phyloP scores from a whole-genome alignment of 2,797 vertebrate genomes.

The Parambassis ranga region DNA sequence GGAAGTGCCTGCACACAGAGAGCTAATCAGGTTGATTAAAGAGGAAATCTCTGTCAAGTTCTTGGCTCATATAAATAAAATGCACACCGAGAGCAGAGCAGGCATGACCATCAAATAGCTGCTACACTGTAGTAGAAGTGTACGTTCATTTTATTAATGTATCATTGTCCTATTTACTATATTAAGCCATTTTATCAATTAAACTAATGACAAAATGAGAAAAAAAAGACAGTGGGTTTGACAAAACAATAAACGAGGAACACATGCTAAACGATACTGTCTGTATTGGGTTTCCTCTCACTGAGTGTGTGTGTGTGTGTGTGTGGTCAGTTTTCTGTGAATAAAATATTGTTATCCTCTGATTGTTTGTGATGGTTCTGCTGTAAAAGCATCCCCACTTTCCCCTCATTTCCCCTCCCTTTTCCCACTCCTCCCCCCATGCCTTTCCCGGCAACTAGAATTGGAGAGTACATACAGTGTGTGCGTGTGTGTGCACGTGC shows the following conservation, averaged over 20 bases:
- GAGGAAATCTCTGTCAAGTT: not conserved
- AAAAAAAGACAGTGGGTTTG: slow-evolving; percentile 10
- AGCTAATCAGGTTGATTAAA: not conserved
- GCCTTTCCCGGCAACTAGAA: slow-evolving; percentile 63
- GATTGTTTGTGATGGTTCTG: slow-evolving; percentile 56
- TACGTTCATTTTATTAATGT: too few species aligned
- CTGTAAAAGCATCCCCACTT: slow-evolving; percentile 61
- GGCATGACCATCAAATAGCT: too few species aligned
- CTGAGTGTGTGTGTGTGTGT: too few species aligned
- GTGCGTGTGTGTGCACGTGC: slow-evolving; percentile 18
- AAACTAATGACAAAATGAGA: not conserved
- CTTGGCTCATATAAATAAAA: not conserved
- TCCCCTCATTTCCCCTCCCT: slow-evolving; percentile 45
- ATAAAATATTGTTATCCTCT: slow-evolving; percentile 45
- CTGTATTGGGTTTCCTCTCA: slow-evolving; percentile 21
- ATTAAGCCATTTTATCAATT: not conserved
- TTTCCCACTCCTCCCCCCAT: slow-evolving; percentile 47
- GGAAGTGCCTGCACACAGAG: not conserved
- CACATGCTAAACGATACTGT: not conserved
- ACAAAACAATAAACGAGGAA: slow-evolving; percentile 8
- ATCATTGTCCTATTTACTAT: too few species aligned
- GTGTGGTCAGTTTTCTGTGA: slow-evolving; percentile 42
- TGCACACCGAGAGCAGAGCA: not conserved
- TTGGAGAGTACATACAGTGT: slow-evolving; percentile 25
- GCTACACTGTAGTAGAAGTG: too few species aligned